Evolutionary conservation across 2,888 invertebrate genomes (phyloP).

Genomic region (Meghimatium bilineatum): DNA sequence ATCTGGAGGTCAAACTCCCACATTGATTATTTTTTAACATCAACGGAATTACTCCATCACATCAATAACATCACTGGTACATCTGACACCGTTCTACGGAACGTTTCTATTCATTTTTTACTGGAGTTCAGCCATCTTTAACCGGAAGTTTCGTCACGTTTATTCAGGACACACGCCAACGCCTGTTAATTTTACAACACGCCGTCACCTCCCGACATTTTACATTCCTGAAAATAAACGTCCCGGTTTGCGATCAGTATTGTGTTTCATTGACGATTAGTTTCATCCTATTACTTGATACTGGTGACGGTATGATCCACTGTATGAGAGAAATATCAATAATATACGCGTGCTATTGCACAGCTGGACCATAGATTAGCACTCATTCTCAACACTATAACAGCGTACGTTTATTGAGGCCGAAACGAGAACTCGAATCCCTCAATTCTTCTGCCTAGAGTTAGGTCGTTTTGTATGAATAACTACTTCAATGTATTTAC

Average conservation of each 20-base stretch:
- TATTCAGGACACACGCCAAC: neutral
- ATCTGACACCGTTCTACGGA: neutral
- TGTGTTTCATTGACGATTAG: neutral
- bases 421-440: no score
- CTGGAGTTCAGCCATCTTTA: no score
- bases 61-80: neutral
- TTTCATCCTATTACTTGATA: conserved; percentile 12
- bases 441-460: no score
- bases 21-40: neutral
- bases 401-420: neutral
- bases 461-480: neutral
- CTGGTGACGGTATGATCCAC: neutral
- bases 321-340: neutral
- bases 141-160: neutral
- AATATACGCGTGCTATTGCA: neutral
- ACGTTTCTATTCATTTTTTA: no score
- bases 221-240: neutral
- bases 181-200: neutral
- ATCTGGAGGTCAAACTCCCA: neutral
- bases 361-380: conserved; percentile 6
- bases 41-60: neutral
- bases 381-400: neutral
- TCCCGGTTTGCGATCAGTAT: neutral
- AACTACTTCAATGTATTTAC: neutral
- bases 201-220: neutral